Base-by-base conservation (phyloP, 2,797 vertebrate species). In the Onychomys leucogaster region DNA sequence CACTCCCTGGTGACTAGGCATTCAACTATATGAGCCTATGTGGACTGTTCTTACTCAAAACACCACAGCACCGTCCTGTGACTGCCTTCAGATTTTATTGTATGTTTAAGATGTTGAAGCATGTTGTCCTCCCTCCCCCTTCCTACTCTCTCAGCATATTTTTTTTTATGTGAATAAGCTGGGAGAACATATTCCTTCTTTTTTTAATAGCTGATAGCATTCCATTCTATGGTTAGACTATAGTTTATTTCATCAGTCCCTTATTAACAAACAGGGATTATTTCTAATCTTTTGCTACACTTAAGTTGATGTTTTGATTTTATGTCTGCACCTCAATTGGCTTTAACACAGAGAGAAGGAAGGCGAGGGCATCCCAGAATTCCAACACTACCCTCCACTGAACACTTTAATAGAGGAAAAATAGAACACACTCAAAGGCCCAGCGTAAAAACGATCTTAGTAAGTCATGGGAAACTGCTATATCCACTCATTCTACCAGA, bases 271-370 rank as follows among this genome's bases (percentile, higher is more conserved):
- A 61, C 4, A 87, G 11, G 1, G 63, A 34, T 23, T 49, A 3
- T 49, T 85, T 82, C 59, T 14, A 92, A 69, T 14, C 2, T 27
- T 91, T 90, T 78, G 25, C 17, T 95, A 43, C 43, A 89, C 8
- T 37, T 61, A 93, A 71, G 41, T 21, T 57, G 34, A n/a, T 77
- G 21, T 27, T 65, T 61, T 61, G 25, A 75, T 27, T 52, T 86
- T 81, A 5, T 55, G 4, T 80, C 55, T 69, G 46, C 27, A 41
- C 2, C 11, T 91, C 8, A 2, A 1, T 75, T 73, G n/a, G 14
- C 81, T 96, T 69, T 52, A 96, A 76, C 25, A 81, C 43, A 77
- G 55, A 78, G 81, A 96, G 41, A 52, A 89, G 69, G 41, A 67
- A 32, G 14, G 14, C 75, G 34, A 10, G 29, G 27, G 0, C 11